These are phyloP conservation scores for Diadema setosum DNA, from an alignment of 35 echinoderm and acorn worm genomes.

Conservation along the genomic window DNA sequence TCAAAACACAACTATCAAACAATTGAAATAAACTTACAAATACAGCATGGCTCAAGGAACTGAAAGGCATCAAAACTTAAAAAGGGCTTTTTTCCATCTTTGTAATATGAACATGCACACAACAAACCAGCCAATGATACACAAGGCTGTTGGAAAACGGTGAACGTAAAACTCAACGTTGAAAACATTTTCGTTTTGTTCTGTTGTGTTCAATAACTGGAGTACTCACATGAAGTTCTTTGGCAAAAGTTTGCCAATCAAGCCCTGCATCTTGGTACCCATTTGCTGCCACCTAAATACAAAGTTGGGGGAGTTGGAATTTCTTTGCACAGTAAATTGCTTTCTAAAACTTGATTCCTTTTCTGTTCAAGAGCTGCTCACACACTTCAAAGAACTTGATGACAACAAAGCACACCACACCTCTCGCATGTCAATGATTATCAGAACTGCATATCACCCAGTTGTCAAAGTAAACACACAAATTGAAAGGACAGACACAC, in stretches of 20 bases:
- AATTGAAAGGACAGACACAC: neutral
- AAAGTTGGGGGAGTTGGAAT: conserved; percentile 12
- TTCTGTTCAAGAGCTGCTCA: too few species aligned
- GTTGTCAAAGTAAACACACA: neutral
- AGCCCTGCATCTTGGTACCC: conserved; percentile 86
- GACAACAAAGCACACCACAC: neutral
- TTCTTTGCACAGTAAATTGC: conserved; percentile 18
- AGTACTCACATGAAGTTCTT: conserved; percentile 99
- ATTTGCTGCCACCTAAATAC: conserved; percentile 91
- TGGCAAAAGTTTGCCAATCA: conserved; percentile 89
- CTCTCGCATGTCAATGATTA: too few species aligned
- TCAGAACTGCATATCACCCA: too few species aligned
- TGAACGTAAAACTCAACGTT: neutral
- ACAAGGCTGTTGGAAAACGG: neutral
- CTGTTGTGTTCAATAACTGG: conserved; percentile 1
- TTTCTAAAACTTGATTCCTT: neutral
- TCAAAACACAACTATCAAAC: neutral
- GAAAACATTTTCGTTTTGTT: conserved; percentile 14
- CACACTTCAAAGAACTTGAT: too few species aligned
- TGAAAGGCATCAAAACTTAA: neutral
- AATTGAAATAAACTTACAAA: neutral
- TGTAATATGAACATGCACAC: conserved; percentile 25
- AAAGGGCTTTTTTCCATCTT: neutral
- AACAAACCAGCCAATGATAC: neutral
- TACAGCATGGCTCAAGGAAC: neutral